phyloP scores from a whole-genome alignment of 1,140 invertebrate species.

The Magallana ariakensis region DNA sequence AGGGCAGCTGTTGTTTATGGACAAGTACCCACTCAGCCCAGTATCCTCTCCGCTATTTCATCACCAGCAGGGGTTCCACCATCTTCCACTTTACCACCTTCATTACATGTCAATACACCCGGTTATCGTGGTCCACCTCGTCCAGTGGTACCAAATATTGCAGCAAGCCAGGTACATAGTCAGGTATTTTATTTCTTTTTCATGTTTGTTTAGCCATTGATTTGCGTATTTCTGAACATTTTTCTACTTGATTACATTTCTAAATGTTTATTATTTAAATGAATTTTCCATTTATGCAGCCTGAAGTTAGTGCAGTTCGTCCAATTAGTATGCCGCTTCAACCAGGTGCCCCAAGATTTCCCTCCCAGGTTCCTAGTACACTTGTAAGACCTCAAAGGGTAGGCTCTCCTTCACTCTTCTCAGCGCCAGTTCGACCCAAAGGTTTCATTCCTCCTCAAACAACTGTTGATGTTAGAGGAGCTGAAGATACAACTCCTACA shows the following conservation, averaged over 20 bases:
- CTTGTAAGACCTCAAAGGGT: not conserved
- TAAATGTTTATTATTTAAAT: not conserved
- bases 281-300: not conserved
- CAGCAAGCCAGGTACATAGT: not conserved
- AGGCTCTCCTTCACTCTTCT: not conserved
- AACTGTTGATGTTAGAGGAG: not conserved
- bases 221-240: too few species aligned
- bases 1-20: constrained; percentile 31
- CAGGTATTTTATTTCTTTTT: not conserved
- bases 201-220: too few species aligned
- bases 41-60: not conserved
- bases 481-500: not conserved
- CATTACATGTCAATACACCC: not conserved
- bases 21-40: constrained; percentile 10
- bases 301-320: not conserved
- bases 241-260: not conserved
- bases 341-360: not conserved
- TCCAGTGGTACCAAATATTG: not conserved
- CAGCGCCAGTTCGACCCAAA: not conserved
- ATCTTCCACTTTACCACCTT: not conserved
- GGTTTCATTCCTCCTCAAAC: not conserved
- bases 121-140: not conserved
- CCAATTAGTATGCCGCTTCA: not conserved
- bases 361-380: not conserved
- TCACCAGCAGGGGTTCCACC: constrained; percentile 20